Evolutionary conservation across 2,113 vertebrate species (phyloP), one percentile per base, ranked within the genome.

Genomic region (Calcarius ornatus): DNA sequence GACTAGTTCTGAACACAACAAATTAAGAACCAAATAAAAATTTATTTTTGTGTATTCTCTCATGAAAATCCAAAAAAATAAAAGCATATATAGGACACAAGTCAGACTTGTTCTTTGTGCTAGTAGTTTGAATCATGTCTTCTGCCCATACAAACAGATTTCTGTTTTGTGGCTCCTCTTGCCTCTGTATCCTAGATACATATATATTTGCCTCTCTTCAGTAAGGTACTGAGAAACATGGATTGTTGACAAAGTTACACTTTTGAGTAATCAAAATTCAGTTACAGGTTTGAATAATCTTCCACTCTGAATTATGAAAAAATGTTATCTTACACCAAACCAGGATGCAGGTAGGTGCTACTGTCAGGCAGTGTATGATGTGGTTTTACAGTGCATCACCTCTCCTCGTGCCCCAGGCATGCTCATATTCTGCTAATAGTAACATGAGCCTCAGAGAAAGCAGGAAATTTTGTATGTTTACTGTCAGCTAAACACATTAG

Each of bases 31-130:
- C 14, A 66, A 86, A 35, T n/a, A 81, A 77, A 71, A 71, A 20
- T 2, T 31, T 1, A 23, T 37, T 86, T 88, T 64, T 66, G 12
- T 33, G 15, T n/a, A 30, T 40, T 83, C 25, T 61, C 7, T 65
- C 10, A 64, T 5, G 16, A 81, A 75, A 94, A 95, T 37, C 3
- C 0, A 1, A 37, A 2, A 35, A 1, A 0, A 35, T 4, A 50
- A 71, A 63, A 1, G 4, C 24, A 28, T 27, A 38, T 40, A 45
- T 13, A 31, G 61, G 38, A 43, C 42, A 35, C 8, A 86, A 82
- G 30, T 9, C 33, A 73, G 42, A 80, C 40, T 71, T 91, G 22
- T 5, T 77, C 8, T 81, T 78, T 24, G 73, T 33, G 23, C 56
- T 65, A 64, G 48, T 11, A 54, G 24, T 48, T 48, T 68, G 43